Evolutionary conservation across 2,888 invertebrate species (phyloP), one percentile per base, ranked within the genome.

Genomic region (Spodoptera littoralis): DNA sequence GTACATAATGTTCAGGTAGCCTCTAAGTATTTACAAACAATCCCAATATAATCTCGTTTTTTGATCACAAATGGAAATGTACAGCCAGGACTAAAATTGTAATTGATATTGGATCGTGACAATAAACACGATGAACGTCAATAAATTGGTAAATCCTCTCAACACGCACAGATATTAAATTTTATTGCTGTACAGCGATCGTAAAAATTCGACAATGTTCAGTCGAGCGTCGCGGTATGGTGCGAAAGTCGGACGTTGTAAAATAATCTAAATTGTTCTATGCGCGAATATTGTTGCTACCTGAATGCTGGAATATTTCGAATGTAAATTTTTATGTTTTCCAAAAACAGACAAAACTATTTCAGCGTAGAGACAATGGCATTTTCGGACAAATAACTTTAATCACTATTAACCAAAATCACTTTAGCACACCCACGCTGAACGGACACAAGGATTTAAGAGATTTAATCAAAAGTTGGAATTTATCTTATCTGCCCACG

Each of bases 101-200:
- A 81, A 78, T 81, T 79, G 76, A 77, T 76, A 76, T 74, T 76
- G 73, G 67, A 80, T 66, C 65, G 55, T 54, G 66, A 65, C 79
- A 80, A 79, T 82, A 83, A 84, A 83, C 83, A 83, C 82, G 80
- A 76, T 76, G 80, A 74, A 67, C 59, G 61, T 50, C 83, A 76
- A 81, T 84, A 84, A 83, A 84, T 84, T 71, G 76, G 65, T 68
- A 82, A 84, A 84, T 80, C 74, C 82, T 80, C 80, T 80, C 79
- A 76, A 80, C 78, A 75, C 76, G 76, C 63, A 53, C 51, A 59
- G 71, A 75, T 80, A 83, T 83, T 86, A 87, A 84, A 86, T 87
- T 86, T 87, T 86, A 87, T 85, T 82, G 80, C 73, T 76, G 76
- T 75, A 80, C 77, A 78, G 74, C 74, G 65, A 77, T 84, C 86